These are phyloP conservation scores for Threskiornis aethiopicus DNA, from an alignment of 2,797 vertebrate species.

Conservation along the genomic window DNA sequence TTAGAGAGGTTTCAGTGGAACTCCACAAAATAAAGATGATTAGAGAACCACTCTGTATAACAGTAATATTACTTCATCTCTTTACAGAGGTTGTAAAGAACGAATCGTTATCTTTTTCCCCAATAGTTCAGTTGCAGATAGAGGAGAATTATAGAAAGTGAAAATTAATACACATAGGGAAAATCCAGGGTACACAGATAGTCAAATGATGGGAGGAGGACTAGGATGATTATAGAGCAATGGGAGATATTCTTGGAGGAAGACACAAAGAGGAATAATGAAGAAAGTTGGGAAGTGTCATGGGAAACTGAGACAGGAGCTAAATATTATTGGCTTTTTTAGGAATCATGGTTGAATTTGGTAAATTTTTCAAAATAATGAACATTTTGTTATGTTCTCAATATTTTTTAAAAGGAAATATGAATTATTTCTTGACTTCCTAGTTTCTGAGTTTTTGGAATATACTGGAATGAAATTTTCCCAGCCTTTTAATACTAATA, in stretches of 20 bases:
- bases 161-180: neutral
- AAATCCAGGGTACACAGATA: neutral
- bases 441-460: neutral
- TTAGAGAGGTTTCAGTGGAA: neutral
- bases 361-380: neutral
- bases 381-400: neutral
- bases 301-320: neutral
- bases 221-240: neutral
- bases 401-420: neutral
- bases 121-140: neutral
- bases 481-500: neutral
- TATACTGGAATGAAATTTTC: neutral
- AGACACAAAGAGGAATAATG: neutral
- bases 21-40: neutral
- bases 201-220: neutral
- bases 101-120: neutral
- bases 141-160: neutral
- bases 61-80: neutral
- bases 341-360: neutral
- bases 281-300: neutral
- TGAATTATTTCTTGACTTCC: neutral
- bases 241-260: neutral
- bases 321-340: neutral
- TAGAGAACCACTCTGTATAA: neutral
- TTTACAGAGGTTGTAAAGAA: neutral